Conservation (phyloP, 2,113 vertebrate genomes). For the Sus scrofa region DNA sequence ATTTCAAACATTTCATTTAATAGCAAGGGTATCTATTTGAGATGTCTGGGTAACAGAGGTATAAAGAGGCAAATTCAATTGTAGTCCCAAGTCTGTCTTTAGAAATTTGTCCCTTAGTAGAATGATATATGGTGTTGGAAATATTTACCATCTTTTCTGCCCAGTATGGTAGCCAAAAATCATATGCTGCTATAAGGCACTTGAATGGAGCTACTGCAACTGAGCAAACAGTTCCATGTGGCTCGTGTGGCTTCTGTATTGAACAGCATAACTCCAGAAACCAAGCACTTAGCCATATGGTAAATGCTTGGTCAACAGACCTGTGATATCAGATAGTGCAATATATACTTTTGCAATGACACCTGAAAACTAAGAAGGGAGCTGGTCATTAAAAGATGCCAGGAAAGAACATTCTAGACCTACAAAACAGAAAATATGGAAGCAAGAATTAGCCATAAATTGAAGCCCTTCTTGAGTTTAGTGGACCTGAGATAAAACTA, state of each 20-base stretch:
- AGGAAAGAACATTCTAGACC: neutral
- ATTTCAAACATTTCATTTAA: neutral
- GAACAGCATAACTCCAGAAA: neutral
- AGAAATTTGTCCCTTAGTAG: neutral
- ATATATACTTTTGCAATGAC: neutral
- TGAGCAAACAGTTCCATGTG: neutral
- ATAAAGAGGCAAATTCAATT: neutral
- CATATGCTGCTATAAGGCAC: neutral
- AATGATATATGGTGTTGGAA: neutral
- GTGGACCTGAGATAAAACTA: neutral
- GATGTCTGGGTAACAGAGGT: neutral
- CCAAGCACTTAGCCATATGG: too few relatives aligned
- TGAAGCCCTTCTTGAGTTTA: neutral
- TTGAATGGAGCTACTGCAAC: neutral
- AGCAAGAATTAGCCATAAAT: neutral
- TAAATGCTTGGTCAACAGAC: neutral
- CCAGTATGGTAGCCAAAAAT: neutral
- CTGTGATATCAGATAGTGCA: rapidly evolving
- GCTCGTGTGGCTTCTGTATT: neutral
- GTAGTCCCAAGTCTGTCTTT: neutral
- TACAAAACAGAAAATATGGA: neutral
- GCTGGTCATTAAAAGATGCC: neutral
- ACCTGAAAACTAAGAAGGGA: neutral
- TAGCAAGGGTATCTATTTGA: neutral
- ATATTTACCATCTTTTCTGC: neutral